Conservation (phyloP, 37 sponge, comb jelly and placozoan genomes). For the Geodia barretti region DNA sequence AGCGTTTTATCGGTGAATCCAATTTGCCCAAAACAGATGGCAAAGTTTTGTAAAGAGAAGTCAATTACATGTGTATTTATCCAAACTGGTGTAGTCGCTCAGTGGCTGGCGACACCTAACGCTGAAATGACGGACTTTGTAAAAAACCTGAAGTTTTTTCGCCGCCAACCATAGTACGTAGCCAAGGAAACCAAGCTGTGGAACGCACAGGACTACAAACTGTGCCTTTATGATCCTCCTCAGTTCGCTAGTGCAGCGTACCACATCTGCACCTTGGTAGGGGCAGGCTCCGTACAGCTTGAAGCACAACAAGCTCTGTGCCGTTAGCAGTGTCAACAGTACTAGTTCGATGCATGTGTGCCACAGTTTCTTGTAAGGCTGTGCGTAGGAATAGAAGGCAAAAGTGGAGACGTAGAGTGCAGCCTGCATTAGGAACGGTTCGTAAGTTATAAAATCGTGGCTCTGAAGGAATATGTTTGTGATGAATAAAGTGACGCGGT, state of each 20-base stretch:
- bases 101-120: too few relatives aligned
- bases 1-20: too few relatives aligned
- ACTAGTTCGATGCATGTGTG: neutral
- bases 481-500: neutral
- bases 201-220: neutral
- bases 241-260: too few relatives aligned
- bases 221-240: too few relatives aligned
- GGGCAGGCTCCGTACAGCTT: too few relatives aligned
- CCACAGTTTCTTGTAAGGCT: neutral
- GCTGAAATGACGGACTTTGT: too few relatives aligned
- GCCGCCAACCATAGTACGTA: neutral
- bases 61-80: too few relatives aligned
- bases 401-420: neutral
- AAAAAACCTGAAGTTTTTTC: too few relatives aligned
- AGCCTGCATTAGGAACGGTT: neutral
- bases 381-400: neutral
- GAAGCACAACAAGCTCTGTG: neutral
- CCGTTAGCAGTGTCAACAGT: neutral
- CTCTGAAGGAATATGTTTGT: neutral
- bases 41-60: too few relatives aligned
- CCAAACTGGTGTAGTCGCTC: too few relatives aligned
- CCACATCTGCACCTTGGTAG: too few relatives aligned
- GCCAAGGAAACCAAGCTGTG: neutral
- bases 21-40: too few relatives aligned
- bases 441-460: neutral